These are phyloP conservation scores for Saturnia pavonia DNA, from an alignment of 2,888 invertebrate species.

Conservation along the genomic window DNA sequence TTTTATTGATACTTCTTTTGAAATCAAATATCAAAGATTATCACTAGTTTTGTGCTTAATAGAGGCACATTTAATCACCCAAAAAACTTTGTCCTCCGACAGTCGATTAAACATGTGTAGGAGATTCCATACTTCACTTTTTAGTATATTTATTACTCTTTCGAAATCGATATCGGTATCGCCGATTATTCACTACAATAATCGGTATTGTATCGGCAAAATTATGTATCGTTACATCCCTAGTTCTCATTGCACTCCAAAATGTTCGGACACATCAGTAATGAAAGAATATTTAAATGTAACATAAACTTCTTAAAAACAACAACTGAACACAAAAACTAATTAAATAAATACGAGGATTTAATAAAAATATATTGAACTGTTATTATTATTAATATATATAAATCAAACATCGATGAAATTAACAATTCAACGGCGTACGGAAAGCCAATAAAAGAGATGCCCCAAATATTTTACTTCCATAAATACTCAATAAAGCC, in stretches of 20 bases:
- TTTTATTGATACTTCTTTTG: too few species aligned
- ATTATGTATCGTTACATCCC: too few species aligned
- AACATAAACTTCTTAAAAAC: not conserved
- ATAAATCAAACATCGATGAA: constrained; percentile 49
- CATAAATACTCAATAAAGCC: constrained; percentile 63
- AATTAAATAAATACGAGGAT: not conserved
- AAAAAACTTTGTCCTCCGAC: too few species aligned
- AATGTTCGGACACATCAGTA: not conserved
- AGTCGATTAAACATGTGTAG: too few species aligned
- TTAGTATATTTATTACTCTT: too few species aligned
- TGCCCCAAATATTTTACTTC: constrained; percentile 60
- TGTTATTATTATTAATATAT: constrained; percentile 23
- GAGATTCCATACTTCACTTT: too few species aligned
- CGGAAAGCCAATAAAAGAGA: constrained; percentile 58
- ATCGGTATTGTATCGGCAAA: too few species aligned
- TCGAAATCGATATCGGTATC: too few species aligned
- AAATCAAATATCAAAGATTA: too few species aligned
- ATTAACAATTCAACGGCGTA: constrained; percentile 56
- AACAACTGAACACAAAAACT: not conserved
- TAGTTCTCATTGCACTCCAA: not conserved
- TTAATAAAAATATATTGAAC: not conserved
- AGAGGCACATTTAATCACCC: too few species aligned
- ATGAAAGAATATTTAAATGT: not conserved
- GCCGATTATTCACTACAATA: too few species aligned
- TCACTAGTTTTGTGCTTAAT: too few species aligned